phyloP scores from a whole-genome alignment of 2,113 vertebrate genomes.

The Gila orcuttii region DNA sequence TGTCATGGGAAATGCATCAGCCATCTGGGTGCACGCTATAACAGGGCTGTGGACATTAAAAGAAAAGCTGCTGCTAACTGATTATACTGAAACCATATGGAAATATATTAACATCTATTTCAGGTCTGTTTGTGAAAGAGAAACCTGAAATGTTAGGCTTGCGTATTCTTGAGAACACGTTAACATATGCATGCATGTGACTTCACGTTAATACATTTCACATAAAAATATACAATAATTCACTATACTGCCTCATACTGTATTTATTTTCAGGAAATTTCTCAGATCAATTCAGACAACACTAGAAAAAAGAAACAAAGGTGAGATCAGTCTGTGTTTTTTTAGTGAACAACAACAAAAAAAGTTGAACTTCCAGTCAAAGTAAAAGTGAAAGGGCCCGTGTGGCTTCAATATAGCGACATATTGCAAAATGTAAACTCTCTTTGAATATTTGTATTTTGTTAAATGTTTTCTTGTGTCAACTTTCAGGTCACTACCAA shows the following conservation, averaged over 20 bases:
- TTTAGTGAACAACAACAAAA: neutral
- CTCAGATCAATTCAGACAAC: constrained; percentile 58
- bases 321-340: constrained; percentile 58
- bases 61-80: neutral
- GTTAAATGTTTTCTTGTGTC: constrained; percentile 1
- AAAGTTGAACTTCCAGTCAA: constrained; percentile 6
- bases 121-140: neutral
- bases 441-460: neutral
- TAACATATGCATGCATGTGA: neutral
- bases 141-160: neutral
- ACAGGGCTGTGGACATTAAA: constrained; percentile 2
- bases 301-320: constrained; percentile 70
- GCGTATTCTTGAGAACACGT: neutral
- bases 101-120: constrained; percentile 1
- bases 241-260: neutral
- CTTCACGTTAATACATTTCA: neutral
- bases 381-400: constrained; percentile 10
- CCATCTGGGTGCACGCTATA: neutral
- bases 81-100: constrained; percentile 5
- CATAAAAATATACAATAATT: neutral
- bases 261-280: constrained; percentile 65
- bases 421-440: neutral
- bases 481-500: constrained; percentile 76
- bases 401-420: neutral
- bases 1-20: constrained; percentile 4